phyloP scores from a whole-genome alignment of 2,888 invertebrate genomes.

The Drosophila macrospina region DNA sequence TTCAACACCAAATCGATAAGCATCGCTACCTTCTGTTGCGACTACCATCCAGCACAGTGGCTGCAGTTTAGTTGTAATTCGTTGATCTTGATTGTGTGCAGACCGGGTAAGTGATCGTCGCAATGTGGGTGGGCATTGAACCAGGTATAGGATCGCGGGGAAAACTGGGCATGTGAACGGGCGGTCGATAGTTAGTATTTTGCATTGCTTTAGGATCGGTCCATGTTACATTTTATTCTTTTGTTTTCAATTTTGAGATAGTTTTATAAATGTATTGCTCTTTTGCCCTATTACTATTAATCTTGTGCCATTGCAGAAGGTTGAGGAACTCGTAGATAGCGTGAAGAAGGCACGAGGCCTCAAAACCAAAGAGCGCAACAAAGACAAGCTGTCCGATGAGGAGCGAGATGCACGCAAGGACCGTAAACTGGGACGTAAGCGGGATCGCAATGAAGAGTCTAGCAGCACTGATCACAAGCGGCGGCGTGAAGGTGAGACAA shows the following conservation, averaged over 20 bases:
- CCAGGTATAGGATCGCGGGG: constrained; percentile 12
- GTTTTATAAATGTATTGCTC: too few relatives aligned
- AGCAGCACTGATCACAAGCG: constrained; percentile 90
- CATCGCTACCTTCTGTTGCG: constrained; percentile 27
- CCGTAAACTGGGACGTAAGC: constrained; percentile 92
- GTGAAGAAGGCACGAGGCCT: constrained; percentile 84
- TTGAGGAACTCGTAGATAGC: constrained; percentile 82
- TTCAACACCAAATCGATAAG: constrained; percentile 16
- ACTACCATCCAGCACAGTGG: constrained; percentile 26
- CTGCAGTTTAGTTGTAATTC: constrained; percentile 69
- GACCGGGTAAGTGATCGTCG: constrained; percentile 66
- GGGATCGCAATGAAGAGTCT: constrained; percentile 91
- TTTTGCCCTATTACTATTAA: constrained; percentile 41
- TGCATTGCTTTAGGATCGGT: constrained; percentile 12
- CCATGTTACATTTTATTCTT: constrained; percentile 1
- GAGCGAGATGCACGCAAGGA: constrained; percentile 93
- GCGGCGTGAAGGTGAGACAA: constrained; percentile 90
- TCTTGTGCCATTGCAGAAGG: constrained; percentile 81
- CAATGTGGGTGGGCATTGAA: constrained; percentile 39
- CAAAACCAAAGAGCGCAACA: constrained; percentile 86
- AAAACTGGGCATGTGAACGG: background rate
- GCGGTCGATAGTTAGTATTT: background rate
- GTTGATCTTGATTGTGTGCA: constrained; percentile 61
- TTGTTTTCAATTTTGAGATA: constrained; percentile 3
- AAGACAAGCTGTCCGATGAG: constrained; percentile 90